These are phyloP conservation scores for Epistrophella euchroma DNA, from an alignment of 2,888 invertebrate species.

Conservation along the genomic window DNA sequence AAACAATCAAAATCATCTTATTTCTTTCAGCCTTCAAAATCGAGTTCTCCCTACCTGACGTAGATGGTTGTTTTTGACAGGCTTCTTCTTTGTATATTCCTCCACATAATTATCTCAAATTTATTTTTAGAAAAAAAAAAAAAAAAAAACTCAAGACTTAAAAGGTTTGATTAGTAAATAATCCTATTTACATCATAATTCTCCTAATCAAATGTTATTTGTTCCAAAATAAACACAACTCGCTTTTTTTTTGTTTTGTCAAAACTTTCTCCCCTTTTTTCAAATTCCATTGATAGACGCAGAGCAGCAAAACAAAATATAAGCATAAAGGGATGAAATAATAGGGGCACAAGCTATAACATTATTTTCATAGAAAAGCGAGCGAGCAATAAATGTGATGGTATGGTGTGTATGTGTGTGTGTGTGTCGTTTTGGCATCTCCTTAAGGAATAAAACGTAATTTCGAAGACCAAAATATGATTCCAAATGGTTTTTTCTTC, in stretches of 20 bases:
- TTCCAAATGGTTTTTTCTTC: slow-evolving; percentile 34
- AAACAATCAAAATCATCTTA: too few relatives aligned
- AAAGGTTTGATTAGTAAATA: slow-evolving; percentile 34
- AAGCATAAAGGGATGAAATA: slow-evolving; percentile 14
- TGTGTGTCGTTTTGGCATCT: slow-evolving; percentile 23
- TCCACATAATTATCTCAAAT: slow-evolving; percentile 3
- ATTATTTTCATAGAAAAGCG: neutral
- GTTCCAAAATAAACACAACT: slow-evolving; percentile 21
- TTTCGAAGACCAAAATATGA: slow-evolving; percentile 53
- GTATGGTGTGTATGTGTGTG: neutral
- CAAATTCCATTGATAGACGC: neutral
- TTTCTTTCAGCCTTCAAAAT: neutral
- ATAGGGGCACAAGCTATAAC: slow-evolving; percentile 20
- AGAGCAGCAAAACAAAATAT: neutral
- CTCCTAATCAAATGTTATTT: slow-evolving; percentile 40
- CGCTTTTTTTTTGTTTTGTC: neutral
- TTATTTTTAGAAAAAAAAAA: slow-evolving; percentile 4
- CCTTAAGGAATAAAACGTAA: slow-evolving; percentile 45
- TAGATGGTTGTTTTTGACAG: neutral
- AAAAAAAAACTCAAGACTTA: slow-evolving; percentile 25
- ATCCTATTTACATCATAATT: slow-evolving; percentile 37
- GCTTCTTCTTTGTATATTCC: slow-evolving; percentile 3
- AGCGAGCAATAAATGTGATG: neutral
- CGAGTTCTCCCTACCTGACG: neutral
- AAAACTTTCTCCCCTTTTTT: neutral